Evolutionary conservation across 2,888 invertebrate genomes (phyloP), one percentile per base, ranked within the genome.

Genomic region (Melanostoma mellinum): DNA sequence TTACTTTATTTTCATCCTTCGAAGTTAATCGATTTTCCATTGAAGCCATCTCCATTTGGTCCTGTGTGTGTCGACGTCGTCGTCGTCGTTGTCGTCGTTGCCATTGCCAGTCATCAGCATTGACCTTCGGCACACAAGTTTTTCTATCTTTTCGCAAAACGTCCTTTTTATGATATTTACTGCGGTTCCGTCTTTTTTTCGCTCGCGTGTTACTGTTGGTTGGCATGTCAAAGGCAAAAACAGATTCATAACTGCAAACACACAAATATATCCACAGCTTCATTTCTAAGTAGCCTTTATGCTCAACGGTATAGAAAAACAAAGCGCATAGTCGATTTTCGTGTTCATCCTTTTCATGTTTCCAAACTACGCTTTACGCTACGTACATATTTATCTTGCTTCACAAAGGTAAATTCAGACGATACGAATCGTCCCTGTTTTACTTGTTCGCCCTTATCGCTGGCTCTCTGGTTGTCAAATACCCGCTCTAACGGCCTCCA

Each of bases 1-100:
- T 82, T 56, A 78, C 78, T 82, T 68, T 73, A 68, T 73, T 73
- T 73, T 68, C 63, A 60, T 68, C 72, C 68, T 65, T 63, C 63
- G 63, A 63, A 82, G 82, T 77, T 82, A 73, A 82, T 82, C 82
- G 82, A 82, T 82, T 82, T 82, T 78, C 78, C 82, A 82, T 82
- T 73, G 68, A 73, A 77, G 53, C 56, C 82, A 77, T 67, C 69
- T 53, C 56, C 42, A 73, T 63, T 53, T 60, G 58, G 40, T 68
- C 20, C 46, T 20, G 20, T 20, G 40, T 9, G 6, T 10, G 9
- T 38, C 3, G 2, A 6, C 20, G 20, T 38, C 36, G 5, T 44
- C 4, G 42, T 46, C 1, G 20, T 46, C 10, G 44, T 46, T 53
- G 58, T 40, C 60, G 52, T 5, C 53, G 20, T 20, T 20, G 53